These are phyloP conservation scores for Ellobius talpinus DNA, from an alignment of 2,113 vertebrate species.

Conservation along the genomic window DNA sequence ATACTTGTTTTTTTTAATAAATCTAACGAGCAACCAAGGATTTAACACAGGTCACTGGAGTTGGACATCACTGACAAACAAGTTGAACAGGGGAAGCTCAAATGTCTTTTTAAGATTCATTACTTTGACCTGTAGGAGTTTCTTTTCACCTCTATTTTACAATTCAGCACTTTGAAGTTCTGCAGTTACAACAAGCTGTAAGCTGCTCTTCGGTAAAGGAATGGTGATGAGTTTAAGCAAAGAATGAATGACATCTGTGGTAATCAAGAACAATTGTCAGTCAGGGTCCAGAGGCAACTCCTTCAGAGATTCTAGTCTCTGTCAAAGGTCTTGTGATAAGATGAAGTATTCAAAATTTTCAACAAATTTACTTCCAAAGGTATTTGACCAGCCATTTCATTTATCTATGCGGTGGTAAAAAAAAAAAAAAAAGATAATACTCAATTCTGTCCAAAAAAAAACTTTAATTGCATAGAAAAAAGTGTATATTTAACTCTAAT, in stretches of 20 bases:
- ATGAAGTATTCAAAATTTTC: background rate
- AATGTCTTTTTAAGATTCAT: constrained; percentile 54
- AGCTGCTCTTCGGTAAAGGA: background rate
- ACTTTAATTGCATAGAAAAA: background rate
- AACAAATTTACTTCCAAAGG: background rate
- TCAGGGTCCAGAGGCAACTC: background rate
- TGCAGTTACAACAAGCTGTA: constrained; percentile 3
- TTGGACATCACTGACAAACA: background rate
- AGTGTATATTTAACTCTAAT: background rate
- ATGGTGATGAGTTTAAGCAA: background rate
- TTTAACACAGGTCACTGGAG: background rate
- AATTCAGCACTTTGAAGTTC: constrained; percentile 30
- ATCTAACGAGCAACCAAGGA: background rate
- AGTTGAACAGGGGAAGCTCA: background rate
- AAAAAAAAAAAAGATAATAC: background rate
- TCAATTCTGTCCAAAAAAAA: background rate
- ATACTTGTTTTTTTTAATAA: background rate
- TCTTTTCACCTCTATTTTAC: constrained; percentile 51
- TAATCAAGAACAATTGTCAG: background rate
- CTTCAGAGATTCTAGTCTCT: background rate
- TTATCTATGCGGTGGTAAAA: background rate
- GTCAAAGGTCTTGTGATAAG: background rate
- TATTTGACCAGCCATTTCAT: background rate
- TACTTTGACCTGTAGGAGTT: constrained; percentile 39
- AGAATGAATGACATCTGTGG: background rate